Evolutionary conservation across 2,888 invertebrate species (phyloP), one percentile per base, ranked within the genome.

Genomic region (Zaprionus obscuricornis): DNA sequence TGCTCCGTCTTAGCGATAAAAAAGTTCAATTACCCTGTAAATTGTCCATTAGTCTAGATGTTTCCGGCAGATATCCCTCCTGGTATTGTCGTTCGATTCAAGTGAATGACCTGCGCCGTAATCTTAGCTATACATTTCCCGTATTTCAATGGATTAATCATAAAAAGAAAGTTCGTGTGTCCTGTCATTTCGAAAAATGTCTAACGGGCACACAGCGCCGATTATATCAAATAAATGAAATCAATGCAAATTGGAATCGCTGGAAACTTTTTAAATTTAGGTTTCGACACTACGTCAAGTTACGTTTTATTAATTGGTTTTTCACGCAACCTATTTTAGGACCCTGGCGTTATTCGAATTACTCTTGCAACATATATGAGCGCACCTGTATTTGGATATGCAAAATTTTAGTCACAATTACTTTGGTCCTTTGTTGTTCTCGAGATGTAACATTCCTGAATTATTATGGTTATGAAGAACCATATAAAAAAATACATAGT

Each of bases 351-450:
- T 51, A 37, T 7, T 55, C n/a, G n/a, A 51, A 58, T 18, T 13
- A 18, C 0, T 49, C 57, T 4, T 42, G 22, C 27, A 63, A 55
- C 11, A 10, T 13, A 10, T 70, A 45, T 10, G 43, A 58, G 2
- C 70, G 70, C 8, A 52, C 40, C n/a, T 70, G 70, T n/a, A 40
- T 66, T 14, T 69, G 60, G 66, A 36, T 43, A 17, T 52, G 56
- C 47, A 69, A 69, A 33, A 13, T 34, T 0, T 1, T 47, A 1
- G 26, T 66, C 2, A 46, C 39, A 2, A 18, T 56, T 7, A 33
- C 66, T 3, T n/a, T 70, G 2, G 37, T 70, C 0, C 26, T 40
- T 27, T 42, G 46, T 10, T 63, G 36, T 27, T 66, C 24, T 10
- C 13, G 14, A 10, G 29, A 6, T 1, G 27, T 40, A 2, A 31